Base-by-base conservation (phyloP, 1,140 invertebrate species). In the Drosophila seguyi region DNA sequence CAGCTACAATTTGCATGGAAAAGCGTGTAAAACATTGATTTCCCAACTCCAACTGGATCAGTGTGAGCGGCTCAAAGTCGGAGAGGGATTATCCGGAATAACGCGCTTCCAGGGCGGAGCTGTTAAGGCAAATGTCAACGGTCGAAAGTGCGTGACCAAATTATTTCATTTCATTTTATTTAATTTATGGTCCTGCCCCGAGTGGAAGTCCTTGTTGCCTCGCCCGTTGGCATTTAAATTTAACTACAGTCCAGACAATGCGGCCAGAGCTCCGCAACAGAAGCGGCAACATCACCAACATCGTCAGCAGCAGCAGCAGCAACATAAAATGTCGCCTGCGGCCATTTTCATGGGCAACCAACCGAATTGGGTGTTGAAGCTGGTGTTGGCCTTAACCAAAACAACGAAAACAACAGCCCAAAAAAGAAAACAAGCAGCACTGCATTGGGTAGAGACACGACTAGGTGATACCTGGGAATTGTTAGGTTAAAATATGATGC, bases 251-350 rank as follows among this genome's bases (percentile, higher is more conserved):
- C 79, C 79, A 67, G 79, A 85, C 75, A 81, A 77, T 78, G 60
- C 41, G 55, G 68, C 57, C 76, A 55, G 45, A 59, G 50, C 73
- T 34, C 38, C 47, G 41, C 57, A 42, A 52, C 47, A 67, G 14
- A 38, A 42, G 22, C 34, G 47, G 41, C 60, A 65, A 44, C 65
- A 73, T 31, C 50, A 52, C 41, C 50, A 69, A 59, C 53, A 72
- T 50, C 44, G 60, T 31, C 44, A 55, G 14, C 71, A 39, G 39
- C 69, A 60, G 39, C 60, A 55, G 34, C 62, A 69, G 58, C 61
- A 62, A 77, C 52, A 79, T 90, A 80, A 90, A 88, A 72, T 88
- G 65, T 90, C 69, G 69, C 81, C 69, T 67, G 87, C 68, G 81
- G 85, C 69, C 73, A 84, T 75, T 88, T 88, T 88, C 71, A 90